Percentiles rank a stretch among this genome's conserved stretches.
Evolutionary conservation across 1,140 invertebrate genomes (phyloP).

Genomic region (Holotrichia oblita): DNA sequence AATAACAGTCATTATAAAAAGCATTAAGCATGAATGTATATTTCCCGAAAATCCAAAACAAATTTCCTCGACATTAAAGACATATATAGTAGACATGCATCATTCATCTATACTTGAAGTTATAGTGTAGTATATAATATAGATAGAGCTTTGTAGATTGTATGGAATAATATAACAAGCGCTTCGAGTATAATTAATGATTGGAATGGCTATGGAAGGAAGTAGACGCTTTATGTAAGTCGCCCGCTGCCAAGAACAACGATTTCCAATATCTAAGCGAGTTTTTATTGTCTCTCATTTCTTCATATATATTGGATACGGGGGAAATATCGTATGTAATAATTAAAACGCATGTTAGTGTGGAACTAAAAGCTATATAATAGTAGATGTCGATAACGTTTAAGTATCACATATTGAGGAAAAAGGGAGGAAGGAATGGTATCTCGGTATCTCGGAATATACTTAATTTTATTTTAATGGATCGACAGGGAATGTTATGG

Average conservation of each 20-base stretch:
- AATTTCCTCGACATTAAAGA: not conserved
- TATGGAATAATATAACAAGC: not conserved
- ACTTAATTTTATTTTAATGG: constrained; percentile 5
- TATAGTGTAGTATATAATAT: no score
- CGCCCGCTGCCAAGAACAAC: not conserved
- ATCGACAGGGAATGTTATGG: not conserved
- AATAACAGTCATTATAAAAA: constrained; percentile 18
- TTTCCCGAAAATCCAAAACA: constrained; percentile 20
- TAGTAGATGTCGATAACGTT: not conserved
- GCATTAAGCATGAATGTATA: constrained; percentile 18
- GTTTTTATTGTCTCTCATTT: constrained; percentile 5
- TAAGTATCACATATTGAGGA: not conserved
- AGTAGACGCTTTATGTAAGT: not conserved
- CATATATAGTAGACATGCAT: not conserved
- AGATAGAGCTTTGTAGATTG: no score
- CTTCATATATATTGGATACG: not conserved
- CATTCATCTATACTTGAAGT: not conserved
- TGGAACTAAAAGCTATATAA: not conserved
- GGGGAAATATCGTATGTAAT: not conserved
- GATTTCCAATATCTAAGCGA: constrained; percentile 3
- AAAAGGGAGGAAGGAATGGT: no score
- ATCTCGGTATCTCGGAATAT: not conserved
- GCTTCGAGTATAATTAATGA: not conserved
- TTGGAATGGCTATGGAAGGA: not conserved
- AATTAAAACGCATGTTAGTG: not conserved